Evolutionary conservation across 1,140 invertebrate genomes (phyloP).

Genomic region (Euura saliciscinereae): DNA sequence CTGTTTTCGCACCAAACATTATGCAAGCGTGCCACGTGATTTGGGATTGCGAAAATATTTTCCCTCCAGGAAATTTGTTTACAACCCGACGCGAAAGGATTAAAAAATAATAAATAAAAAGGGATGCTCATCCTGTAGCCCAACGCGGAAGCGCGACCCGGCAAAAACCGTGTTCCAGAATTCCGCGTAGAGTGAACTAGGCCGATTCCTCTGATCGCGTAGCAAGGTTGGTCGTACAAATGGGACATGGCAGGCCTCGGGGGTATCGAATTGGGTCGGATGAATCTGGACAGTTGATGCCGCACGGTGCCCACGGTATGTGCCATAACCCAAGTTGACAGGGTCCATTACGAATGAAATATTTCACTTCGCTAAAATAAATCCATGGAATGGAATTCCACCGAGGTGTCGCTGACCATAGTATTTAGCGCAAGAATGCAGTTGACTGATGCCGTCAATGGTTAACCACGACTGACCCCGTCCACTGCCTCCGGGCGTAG

Average conservation of each 20-base stretch:
- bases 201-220: neutral
- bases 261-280: neutral
- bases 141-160: neutral
- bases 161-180: neutral
- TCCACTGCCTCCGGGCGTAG: neutral
- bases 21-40: conserved; percentile 13
- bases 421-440: conserved; percentile 25
- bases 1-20: neutral
- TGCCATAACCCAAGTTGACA: neutral
- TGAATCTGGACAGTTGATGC: neutral
- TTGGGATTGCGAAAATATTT: neutral
- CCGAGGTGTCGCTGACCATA: neutral
- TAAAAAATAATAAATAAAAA: too few relatives aligned
- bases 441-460: conserved; percentile 12
- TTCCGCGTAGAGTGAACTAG: neutral
- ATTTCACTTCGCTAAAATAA: neutral
- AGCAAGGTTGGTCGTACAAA: neutral
- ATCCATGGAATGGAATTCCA: neutral
- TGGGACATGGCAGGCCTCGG: neutral
- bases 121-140: too few relatives aligned
- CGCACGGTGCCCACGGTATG: neutral
- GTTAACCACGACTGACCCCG: neutral
- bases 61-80: too few relatives aligned
- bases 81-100: too few relatives aligned
- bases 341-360: conserved; percentile 1